These are phyloP conservation scores for Artibeus jamaicensis DNA, from an alignment of 2,797 vertebrate species.

Conservation along the genomic window DNA sequence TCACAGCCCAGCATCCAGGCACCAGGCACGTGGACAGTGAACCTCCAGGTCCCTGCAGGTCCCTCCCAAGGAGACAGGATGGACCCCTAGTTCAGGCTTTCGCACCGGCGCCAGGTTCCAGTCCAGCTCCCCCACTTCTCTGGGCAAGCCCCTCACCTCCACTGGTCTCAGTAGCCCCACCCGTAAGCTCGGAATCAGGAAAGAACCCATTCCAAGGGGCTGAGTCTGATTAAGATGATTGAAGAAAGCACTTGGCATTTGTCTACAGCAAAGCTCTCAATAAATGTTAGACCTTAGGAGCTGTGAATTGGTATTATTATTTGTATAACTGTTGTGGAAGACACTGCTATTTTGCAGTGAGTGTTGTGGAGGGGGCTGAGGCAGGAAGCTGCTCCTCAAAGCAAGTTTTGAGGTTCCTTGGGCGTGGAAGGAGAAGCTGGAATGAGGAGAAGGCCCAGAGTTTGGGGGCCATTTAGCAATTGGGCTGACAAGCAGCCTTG, in stretches of 20 bases:
- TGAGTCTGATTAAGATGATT: not conserved
- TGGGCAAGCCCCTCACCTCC: not conserved
- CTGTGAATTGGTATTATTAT: too few species aligned
- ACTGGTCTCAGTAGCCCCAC: not conserved
- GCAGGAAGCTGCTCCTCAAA: not conserved
- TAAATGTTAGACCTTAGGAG: fast-evolving
- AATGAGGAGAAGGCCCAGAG: not conserved
- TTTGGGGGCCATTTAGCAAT: fast-evolving
- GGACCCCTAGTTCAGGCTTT: not conserved
- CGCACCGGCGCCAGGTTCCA: fast-evolving
- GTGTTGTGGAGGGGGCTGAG: not conserved
- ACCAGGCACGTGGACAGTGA: fast-evolving
- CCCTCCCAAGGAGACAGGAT: not conserved
- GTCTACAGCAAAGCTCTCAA: too few species aligned
- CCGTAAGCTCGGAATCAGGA: not conserved
- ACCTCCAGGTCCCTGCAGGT: not conserved
- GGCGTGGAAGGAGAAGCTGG: too few species aligned
- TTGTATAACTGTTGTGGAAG: not conserved
- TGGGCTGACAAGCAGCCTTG: not conserved
- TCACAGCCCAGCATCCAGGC: not conserved
- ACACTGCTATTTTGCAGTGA: fast-evolving
- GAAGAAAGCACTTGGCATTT: not conserved
- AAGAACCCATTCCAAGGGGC: not conserved
- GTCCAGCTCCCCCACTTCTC: fast-evolving
- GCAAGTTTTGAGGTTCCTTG: not conserved